Base-by-base conservation (phyloP, 2,113 vertebrate genomes). In the Coptodon bakossiorum region DNA sequence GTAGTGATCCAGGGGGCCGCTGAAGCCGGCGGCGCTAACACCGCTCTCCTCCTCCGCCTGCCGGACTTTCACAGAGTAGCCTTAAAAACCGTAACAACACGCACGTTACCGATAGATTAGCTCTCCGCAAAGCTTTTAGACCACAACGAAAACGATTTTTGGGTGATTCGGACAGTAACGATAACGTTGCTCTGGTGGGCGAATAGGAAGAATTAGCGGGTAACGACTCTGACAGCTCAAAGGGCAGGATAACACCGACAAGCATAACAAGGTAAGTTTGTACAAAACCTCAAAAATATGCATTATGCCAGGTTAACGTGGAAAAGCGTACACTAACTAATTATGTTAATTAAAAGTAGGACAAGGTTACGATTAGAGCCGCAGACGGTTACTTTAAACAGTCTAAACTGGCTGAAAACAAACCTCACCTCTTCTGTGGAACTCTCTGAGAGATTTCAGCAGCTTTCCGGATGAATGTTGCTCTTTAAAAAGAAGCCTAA, bases 1-100 rank as follows among this genome's bases (percentile, higher is more conserved):
- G 93, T 96, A 97, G 85, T 96, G 96, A 17, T 96, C 95, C 87
- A 96, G 61, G 6, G 96, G 96, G 4, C 96, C 92, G 45, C 57
- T 71, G 86, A 90, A 95, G 43, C 84, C 71, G 54, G 66, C 81
- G 53, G 48, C n/a, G 45, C 48, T 63, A 2, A 19, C 66, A 1
- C 29, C 84, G 66, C 45, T 68, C 19, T 91, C 63, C 66, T 94
- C 93, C 86, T 86, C 89, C 29, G 36, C 91, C 38, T 79, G 84
- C 79, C 88, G 90, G 12, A 92, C 93, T 81, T 89, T 88, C 54
- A 83, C 94, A 2, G 94, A 82, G 86, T 84, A 96, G 59, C 89
- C 95, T 96, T 89, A 19, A n/a, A 36, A 12, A 27, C 48, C 14
- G 6, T 3, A 56, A 80, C 10, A 61, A 80, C 16, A 24, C 7